phyloP scores from a whole-genome alignment of 2,113 vertebrate genomes.

The Ictalurus furcatus region DNA sequence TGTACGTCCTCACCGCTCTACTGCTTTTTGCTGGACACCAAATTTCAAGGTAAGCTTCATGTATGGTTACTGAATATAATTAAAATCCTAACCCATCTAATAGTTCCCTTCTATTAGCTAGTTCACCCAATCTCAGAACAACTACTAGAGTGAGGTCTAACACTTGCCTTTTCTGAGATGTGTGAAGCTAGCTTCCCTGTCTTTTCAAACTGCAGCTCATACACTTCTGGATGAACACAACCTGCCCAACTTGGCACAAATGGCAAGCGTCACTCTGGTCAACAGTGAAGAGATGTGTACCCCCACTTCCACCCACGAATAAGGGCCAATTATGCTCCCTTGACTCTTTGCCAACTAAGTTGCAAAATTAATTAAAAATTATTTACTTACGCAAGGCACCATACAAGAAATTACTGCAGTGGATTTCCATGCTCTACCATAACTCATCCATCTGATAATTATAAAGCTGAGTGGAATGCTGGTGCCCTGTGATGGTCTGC shows the following conservation, averaged over 20 bases:
- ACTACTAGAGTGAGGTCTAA: neutral
- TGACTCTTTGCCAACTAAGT: neutral
- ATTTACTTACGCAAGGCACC: neutral
- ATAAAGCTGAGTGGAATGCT: neutral
- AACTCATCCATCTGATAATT: neutral
- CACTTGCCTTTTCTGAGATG: neutral
- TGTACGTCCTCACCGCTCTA: conserved; percentile 92
- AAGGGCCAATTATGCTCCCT: neutral
- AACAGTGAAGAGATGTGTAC: neutral
- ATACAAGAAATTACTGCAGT: neutral
- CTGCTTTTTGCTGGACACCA: conserved; percentile 96
- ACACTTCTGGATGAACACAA: neutral
- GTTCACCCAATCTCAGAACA: neutral
- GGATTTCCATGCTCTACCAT: neutral
- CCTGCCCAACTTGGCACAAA: neutral
- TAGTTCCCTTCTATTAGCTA: neutral
- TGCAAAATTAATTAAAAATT: neutral
- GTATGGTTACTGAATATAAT: neutral
- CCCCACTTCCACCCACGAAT: neutral
- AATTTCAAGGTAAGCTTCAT: conserved; percentile 84
- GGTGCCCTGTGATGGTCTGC: neutral
- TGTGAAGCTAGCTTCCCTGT: neutral
- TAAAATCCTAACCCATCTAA: neutral
- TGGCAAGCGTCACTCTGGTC: neutral
- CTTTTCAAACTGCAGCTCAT: neutral